These are phyloP conservation scores for Habropoda laboriosa DNA, from an alignment of 1,140 invertebrate species.

Conservation along the genomic window DNA sequence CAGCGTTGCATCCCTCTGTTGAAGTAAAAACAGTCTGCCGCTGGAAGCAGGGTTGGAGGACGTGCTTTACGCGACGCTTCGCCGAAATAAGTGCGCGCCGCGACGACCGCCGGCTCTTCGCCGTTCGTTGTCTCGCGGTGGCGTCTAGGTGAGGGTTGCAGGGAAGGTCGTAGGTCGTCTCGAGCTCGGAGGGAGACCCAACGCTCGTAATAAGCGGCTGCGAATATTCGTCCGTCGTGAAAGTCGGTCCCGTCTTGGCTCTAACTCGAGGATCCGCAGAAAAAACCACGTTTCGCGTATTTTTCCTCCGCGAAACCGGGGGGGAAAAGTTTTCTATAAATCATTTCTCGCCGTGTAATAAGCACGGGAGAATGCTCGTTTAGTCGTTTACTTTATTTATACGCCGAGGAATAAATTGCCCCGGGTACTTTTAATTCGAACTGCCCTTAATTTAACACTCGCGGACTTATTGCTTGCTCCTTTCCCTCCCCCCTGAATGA, in stretches of 20 bases:
- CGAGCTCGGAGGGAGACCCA: neutral
- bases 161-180: conserved; percentile 21
- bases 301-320: neutral
- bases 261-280: conserved; percentile 40
- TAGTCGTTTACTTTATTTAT: conserved; percentile 62
- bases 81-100: conserved; percentile 48
- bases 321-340: conserved; percentile 54
- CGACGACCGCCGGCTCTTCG: conserved; percentile 17
- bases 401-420: conserved; percentile 22
- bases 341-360: conserved; percentile 53
- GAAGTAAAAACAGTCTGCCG: conserved; percentile 45
- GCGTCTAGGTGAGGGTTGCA: neutral
- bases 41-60: neutral
- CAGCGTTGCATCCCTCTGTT: conserved; percentile 21
- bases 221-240: conserved; percentile 47
- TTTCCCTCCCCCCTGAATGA: neutral
- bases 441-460: conserved; percentile 56
- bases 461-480: conserved; percentile 43
- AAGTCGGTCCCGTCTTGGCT: conserved; percentile 26
- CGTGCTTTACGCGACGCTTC: conserved; percentile 33
- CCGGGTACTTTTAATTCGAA: conserved; percentile 62
- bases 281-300: conserved; percentile 39
- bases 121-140: neutral
- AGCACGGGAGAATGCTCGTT: conserved; percentile 54
- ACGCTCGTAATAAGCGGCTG: conserved; percentile 49